These are phyloP conservation scores for Brienomyrus brachyistius DNA, from an alignment of 2,113 vertebrate species.

Conservation along the genomic window DNA sequence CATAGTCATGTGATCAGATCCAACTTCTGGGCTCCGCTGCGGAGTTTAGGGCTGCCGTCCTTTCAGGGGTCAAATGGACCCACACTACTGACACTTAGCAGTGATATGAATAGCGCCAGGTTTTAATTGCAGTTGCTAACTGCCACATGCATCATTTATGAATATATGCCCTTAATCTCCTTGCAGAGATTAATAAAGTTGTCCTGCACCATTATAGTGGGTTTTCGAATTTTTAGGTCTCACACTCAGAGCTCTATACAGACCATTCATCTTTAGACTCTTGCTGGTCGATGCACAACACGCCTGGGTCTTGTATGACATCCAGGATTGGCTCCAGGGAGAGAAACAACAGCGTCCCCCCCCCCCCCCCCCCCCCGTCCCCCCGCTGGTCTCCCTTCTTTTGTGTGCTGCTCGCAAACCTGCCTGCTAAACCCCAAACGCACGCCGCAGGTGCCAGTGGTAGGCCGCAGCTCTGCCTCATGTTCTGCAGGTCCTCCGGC, in stretches of 20 bases:
- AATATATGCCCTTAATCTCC: not conserved
- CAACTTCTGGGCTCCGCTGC: not conserved
- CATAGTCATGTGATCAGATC: not conserved
- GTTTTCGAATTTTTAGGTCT: not conserved
- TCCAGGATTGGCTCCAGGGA: not conserved
- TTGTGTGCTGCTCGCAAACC: constrained; percentile 15
- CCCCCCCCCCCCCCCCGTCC: not conserved
- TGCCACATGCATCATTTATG: not conserved
- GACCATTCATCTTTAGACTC: not conserved
- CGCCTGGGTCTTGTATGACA: not conserved
- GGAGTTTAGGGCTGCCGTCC: not conserved
- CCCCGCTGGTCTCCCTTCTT: not conserved
- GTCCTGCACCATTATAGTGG: not conserved
- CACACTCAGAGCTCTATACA: not conserved
- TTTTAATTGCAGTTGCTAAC: not conserved
- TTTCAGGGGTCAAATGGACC: not conserved
- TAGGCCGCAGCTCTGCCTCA: not conserved
- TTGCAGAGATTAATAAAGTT: not conserved
- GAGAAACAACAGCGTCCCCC: not conserved
- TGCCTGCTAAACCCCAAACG: not conserved
- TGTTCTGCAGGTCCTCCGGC: not conserved
- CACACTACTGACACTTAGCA: not conserved
- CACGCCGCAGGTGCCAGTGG: not conserved
- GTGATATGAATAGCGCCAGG: not conserved
- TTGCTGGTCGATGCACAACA: not conserved